Evolutionary conservation across 1,140 invertebrate species (phyloP).

Genomic region (Brachionus plicatilis): DNA sequence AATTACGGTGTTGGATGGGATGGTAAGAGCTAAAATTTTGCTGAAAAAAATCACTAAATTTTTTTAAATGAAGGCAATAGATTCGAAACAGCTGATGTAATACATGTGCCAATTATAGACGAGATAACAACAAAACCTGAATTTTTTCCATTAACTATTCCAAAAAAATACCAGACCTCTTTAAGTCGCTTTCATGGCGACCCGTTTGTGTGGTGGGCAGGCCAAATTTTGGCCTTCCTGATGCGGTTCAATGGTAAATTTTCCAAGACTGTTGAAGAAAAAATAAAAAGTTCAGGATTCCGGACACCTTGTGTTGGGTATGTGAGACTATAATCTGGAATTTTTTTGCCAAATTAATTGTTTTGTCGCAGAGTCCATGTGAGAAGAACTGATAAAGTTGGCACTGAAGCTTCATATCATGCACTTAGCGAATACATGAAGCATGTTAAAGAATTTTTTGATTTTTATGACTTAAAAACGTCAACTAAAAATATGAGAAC

Average conservation of each 20-base stretch:
- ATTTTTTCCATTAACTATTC: constrained; percentile 85
- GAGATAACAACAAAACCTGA: constrained; percentile 78
- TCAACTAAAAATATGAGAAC: constrained; percentile 62
- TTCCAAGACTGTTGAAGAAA: constrained; percentile 66
- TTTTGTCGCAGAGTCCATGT: constrained; percentile 69
- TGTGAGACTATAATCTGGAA: too few species aligned
- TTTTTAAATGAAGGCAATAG: constrained; percentile 43
- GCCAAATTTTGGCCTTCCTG: constrained; percentile 85
- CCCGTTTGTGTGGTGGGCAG: constrained; percentile 94
- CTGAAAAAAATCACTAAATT: neutral
- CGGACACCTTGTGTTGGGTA: constrained; percentile 74
- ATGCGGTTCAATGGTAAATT: constrained; percentile 68
- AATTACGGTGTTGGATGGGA: constrained; percentile 46
- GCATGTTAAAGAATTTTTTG: constrained; percentile 79
- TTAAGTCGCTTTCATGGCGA: constrained; percentile 79
- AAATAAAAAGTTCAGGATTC: constrained; percentile 72
- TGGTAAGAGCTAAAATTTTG: constrained; percentile 41
- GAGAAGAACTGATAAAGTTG: constrained; percentile 92
- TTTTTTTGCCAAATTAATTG: neutral
- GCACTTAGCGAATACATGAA: constrained; percentile 90
- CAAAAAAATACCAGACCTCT: constrained; percentile 69
- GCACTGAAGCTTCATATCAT: constrained; percentile 95
- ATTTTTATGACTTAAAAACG: constrained; percentile 63
- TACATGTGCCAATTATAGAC: constrained; percentile 88
- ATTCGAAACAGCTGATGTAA: constrained; percentile 63